These are phyloP conservation scores for Harpalus rufipes DNA, from an alignment of 2,888 invertebrate species.

Conservation along the genomic window DNA sequence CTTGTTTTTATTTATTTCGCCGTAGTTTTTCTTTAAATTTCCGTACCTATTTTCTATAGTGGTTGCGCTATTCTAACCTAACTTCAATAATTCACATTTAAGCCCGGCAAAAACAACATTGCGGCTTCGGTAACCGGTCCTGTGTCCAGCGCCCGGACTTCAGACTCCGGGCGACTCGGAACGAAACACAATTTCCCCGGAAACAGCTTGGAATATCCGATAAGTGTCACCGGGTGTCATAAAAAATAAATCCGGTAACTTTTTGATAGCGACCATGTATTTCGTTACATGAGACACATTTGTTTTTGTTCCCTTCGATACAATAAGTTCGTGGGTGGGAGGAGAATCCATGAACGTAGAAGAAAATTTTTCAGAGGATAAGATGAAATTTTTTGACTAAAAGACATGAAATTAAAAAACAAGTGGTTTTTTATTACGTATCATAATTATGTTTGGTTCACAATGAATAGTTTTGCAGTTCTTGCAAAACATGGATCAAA, in stretches of 20 bases:
- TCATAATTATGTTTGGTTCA: too few species aligned
- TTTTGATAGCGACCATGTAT: slow-evolving; percentile 64
- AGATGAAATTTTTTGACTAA: too few species aligned
- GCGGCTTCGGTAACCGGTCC: slow-evolving; percentile 1
- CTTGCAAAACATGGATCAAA: too few species aligned
- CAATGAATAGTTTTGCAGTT: too few species aligned
- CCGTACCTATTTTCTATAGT: background rate
- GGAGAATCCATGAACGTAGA: background rate
- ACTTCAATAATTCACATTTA: slow-evolving; percentile 43
- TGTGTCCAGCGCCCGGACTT: background rate
- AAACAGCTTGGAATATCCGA: slow-evolving; percentile 65
- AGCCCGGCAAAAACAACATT: slow-evolving; percentile 42
- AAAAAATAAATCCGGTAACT: slow-evolving; percentile 65
- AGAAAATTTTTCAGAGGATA: background rate
- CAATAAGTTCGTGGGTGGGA: slow-evolving; percentile 25
- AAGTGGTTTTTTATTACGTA: too few species aligned
- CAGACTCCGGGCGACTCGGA: slow-evolving; percentile 19
- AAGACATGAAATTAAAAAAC: too few species aligned
- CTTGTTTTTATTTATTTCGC: background rate
- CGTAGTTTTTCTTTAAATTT: background rate
- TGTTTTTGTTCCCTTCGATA: slow-evolving; percentile 60
- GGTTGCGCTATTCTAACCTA: background rate
- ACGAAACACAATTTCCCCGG: slow-evolving; percentile 62
- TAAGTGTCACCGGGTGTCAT: slow-evolving; percentile 62
- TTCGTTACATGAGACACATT: slow-evolving; percentile 59